These are phyloP conservation scores for Hippocampus comes DNA, from an alignment of 2,113 vertebrate genomes.

Conservation along the genomic window DNA sequence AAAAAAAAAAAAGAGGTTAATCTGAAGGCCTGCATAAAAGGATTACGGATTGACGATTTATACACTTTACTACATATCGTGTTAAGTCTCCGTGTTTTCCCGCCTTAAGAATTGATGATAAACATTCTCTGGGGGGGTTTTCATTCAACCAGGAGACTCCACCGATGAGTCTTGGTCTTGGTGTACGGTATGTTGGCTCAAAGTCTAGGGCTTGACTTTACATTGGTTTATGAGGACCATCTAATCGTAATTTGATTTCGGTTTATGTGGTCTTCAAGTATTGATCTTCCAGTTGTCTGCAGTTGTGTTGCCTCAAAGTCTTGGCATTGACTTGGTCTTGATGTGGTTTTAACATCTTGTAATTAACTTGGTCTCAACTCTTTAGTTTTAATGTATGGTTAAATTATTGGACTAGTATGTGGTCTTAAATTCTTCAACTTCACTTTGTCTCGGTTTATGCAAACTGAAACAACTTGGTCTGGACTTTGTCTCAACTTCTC, in stretches of 20 bases:
- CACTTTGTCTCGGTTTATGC: too few relatives aligned
- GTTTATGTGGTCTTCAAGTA: too few relatives aligned
- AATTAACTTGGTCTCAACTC: background rate
- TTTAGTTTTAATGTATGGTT: too few relatives aligned
- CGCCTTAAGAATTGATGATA: background rate
- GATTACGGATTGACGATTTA: constrained; percentile 36
- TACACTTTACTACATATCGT: background rate
- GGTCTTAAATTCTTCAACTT: too few relatives aligned
- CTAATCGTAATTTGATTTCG: too few relatives aligned
- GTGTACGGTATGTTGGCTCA: background rate
- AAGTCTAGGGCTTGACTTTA: background rate
- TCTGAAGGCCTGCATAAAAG: constrained; percentile 56
- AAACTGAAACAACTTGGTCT: too few relatives aligned
- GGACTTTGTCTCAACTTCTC: too few relatives aligned
- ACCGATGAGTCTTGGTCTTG: background rate
- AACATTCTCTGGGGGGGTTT: background rate
- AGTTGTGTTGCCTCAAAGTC: background rate
- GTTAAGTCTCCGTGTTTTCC: background rate
- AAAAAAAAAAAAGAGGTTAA: constrained; percentile 56
- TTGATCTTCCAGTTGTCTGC: too few relatives aligned
- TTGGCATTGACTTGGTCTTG: background rate
- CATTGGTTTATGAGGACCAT: too few relatives aligned
- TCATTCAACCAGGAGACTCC: background rate
- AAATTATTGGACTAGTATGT: too few relatives aligned
- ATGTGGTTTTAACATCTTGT: background rate